Base-by-base conservation (phyloP, 2,113 vertebrate genomes). In the Sander vitreus region DNA sequence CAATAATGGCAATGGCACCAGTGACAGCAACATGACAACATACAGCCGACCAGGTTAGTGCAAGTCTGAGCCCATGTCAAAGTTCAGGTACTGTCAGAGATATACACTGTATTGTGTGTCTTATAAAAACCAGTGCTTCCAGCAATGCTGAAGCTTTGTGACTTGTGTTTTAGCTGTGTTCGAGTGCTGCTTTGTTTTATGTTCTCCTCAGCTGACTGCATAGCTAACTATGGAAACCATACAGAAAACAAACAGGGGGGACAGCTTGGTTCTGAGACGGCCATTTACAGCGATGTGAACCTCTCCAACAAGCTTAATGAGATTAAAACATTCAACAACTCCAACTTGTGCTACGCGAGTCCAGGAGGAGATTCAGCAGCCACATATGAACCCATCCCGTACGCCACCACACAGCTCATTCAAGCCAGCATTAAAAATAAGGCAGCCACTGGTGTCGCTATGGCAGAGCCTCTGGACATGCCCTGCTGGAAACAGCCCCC, bases 211-310 rank as follows among this genome's bases (percentile, higher is more conserved):
- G 97, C 97, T 76, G 97, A 99, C 95, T 99, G 97, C 95, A 98
- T 99, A 89, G 97, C 97, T 90, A 99, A 97, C 96, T 98, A 98
- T 94, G 98, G 97, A 93, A 97, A 96, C 95, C 97, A 97, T 89
- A 95, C 97, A 94, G 97, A 99, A 84, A 97, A 94, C 96, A 98
- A 97, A 93, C 96, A 96, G 72, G 96, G 96, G 79, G 97, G 96
- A 89, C 95, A 97, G 95, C 96, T 97, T 94, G 95, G 96, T 87
- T 96, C 97, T 53, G 97, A 98, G 89, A 95, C 96, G 84, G 94
- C 96, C 75, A 97, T 98, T 65, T 99, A 99, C 94, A 97, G 97
- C 76, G 97, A 99, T 80, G 96, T 98, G 91, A 97, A 98, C 93
- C 95, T 97, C 90, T 97, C 96, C 95, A 97, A 97, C 96, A 98